Evolutionary conservation across 2,888 invertebrate species (phyloP), one percentile per base, ranked within the genome.

Genomic region (Cheilosia variabilis): DNA sequence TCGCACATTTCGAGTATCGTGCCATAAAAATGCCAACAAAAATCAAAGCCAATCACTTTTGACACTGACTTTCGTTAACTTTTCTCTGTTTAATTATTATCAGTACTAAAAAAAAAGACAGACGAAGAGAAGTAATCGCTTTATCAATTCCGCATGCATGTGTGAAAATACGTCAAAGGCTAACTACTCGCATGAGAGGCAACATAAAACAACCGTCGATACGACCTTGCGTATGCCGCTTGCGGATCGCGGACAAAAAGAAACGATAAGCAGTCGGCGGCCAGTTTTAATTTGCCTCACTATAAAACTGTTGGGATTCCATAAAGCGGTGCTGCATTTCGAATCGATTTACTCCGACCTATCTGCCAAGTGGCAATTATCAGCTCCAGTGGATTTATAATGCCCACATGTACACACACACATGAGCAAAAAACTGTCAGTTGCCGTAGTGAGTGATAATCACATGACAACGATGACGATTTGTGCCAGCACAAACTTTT

Each of bases 201-300:
- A 27, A 27, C 27, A 27, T n/a, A 15, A n/a, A 27, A 10, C 47
- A 17, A 19, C 17, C 60, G 55, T 34, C 57, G 63, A 55, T 66
- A 71, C 80, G 84, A 80, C 79, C 84, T 84, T 84, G 79, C 55
- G 55, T 68, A 55, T 73, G 68, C 53, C 65, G 43, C 52, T 45
- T 22, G 34, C 4, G 31, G 55, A 6, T 24, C 22, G 17, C n/a
- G 5, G n/a, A 45, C 45, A 17, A 45, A 45, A 17, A 50, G 1
- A 5, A 50, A 50, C 19, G 50, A 17, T 55, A 37, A 55, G 34
- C n/a, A 31, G 17, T 27, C 55, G 37, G 45, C 9, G 31, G 22
- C 15, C 58, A 55, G 58, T 34, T 57, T 57, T 27, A n/a, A 43
- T 50, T 55, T 62, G 27, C 37, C 41, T 31, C n/a, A 41, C 47